Conservation (phyloP, 2,888 invertebrate genomes). For the Chrysodeixis includens region DNA sequence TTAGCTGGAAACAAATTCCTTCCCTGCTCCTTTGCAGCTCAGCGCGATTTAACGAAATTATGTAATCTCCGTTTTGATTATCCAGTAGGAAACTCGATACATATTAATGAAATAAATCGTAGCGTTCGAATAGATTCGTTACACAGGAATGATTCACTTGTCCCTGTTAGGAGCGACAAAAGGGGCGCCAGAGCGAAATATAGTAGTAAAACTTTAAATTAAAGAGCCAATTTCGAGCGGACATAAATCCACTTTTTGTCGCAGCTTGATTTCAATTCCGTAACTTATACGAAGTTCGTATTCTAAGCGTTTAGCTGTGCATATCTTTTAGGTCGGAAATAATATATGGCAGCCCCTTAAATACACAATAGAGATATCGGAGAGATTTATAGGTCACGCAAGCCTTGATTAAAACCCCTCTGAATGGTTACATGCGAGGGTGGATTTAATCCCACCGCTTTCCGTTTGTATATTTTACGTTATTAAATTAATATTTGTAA, state of each 20-base stretch:
- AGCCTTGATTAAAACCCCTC: conserved; percentile 75
- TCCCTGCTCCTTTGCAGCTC: neutral
- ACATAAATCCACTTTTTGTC: conserved; percentile 56
- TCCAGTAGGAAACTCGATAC: conserved; percentile 31
- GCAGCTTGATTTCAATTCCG: conserved; percentile 30
- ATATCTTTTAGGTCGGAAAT: conserved; percentile 36
- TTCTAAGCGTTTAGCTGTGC: conserved; percentile 37
- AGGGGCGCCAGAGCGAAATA: conserved; percentile 63
- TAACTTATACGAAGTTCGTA: conserved; percentile 34
- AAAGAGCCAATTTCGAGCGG: conserved; percentile 61
- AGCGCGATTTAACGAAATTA: conserved; percentile 18
- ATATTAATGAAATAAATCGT: conserved; percentile 46
- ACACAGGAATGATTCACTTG: conserved; percentile 61
- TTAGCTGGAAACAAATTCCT: conserved; percentile 8
- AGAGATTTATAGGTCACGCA: conserved; percentile 77
- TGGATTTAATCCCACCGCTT: conserved; percentile 65
- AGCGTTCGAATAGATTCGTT: conserved; percentile 39
- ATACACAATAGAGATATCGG: conserved; percentile 72
- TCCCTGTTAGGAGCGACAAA: conserved; percentile 54
- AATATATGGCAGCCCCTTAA: conserved; percentile 56
- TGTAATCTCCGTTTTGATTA: conserved; percentile 22
- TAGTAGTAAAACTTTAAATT: conserved; percentile 71
- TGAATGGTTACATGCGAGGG: conserved; percentile 65
- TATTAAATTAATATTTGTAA: conserved; percentile 51
- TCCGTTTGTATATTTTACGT: conserved; percentile 59